Conservation (phyloP, 2,113 vertebrate species). For the Dinomys branickii region DNA sequence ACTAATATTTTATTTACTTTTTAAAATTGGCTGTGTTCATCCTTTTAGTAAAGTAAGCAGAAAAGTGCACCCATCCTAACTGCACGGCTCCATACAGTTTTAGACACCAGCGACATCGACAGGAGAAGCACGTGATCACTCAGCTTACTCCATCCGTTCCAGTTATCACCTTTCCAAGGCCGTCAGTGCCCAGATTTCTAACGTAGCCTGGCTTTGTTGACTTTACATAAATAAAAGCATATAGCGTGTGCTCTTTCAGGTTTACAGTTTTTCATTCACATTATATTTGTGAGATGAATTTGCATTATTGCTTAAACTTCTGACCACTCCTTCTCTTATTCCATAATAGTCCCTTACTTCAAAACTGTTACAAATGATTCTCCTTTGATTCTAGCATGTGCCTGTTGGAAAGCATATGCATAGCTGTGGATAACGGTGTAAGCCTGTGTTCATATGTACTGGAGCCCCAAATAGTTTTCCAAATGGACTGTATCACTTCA, state of each 20-base stretch:
- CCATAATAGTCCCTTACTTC: background rate
- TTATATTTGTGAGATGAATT: background rate
- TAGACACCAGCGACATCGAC: background rate
- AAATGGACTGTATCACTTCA: background rate
- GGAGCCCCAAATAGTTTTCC: background rate
- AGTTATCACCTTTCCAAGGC: background rate
- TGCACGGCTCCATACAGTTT: background rate
- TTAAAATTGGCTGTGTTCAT: background rate
- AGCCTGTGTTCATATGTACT: fast-evolving
- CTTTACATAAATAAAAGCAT: background rate
- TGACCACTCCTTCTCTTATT: background rate
- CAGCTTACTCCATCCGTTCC: background rate
- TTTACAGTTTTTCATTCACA: background rate
- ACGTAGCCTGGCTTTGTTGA: background rate
- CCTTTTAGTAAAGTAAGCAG: background rate
- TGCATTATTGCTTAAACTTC: background rate
- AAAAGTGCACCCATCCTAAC: background rate
- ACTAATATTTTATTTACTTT: background rate
- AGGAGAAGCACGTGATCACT: background rate
- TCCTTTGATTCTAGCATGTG: too few relatives aligned
- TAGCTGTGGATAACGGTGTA: background rate
- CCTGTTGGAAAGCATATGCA: background rate
- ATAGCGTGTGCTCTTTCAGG: background rate
- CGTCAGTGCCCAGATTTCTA: background rate
- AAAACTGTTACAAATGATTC: background rate